Conservation (phyloP, 2,888 invertebrate species). For the Microctonus hyperodae region DNA sequence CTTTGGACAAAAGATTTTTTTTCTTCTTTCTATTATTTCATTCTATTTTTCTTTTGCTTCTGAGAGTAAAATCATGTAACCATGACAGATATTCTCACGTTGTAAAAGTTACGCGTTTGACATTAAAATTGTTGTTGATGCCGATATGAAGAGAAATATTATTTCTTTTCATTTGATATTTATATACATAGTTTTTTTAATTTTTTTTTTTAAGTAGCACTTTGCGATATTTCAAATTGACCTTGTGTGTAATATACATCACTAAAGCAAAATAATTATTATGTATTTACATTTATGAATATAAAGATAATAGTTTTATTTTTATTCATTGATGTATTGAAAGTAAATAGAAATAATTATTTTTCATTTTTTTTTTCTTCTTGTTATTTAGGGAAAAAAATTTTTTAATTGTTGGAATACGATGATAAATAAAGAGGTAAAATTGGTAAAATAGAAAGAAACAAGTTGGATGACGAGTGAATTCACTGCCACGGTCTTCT, state of each 20-base stretch:
- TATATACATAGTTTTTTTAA: background rate
- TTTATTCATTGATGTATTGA: background rate
- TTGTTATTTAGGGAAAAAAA: background rate
- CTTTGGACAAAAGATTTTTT: constrained; percentile 9
- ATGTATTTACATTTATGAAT: background rate
- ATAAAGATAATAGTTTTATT: background rate
- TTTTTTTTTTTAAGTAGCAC: background rate
- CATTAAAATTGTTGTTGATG: constrained; percentile 21
- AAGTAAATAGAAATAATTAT: background rate
- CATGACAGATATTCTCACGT: constrained; percentile 25
- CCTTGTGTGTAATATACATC: background rate
- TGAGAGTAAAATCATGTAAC: constrained; percentile 7
- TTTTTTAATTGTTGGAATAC: background rate
- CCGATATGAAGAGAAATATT: constrained; percentile 22
- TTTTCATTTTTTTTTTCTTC: background rate
- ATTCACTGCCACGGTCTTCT: constrained; percentile 20
- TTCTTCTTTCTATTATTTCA: constrained; percentile 10
- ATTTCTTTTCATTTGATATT: constrained; percentile 1
- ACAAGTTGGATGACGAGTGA: constrained; percentile 14
- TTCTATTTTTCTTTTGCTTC: background rate
- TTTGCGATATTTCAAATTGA: constrained; percentile 5
- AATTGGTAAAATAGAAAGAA: background rate
- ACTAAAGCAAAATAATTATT: background rate
- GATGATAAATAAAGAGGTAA: background rate
- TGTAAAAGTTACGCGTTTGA: constrained; percentile 21